Conservation (phyloP, 2,888 invertebrate genomes). For the Clostera curtula region DNA sequence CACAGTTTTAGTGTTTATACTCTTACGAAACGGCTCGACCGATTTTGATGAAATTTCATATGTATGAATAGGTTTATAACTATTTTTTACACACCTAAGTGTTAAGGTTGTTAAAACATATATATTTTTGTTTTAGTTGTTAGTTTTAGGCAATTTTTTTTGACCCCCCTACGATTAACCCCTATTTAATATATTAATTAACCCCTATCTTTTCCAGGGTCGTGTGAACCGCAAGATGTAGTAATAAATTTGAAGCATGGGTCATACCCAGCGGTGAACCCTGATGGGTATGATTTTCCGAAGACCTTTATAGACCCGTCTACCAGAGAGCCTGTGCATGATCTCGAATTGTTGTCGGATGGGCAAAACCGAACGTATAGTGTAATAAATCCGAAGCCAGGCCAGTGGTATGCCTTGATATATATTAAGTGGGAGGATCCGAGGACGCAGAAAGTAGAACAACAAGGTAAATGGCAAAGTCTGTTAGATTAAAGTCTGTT, state of each 20-base stretch:
- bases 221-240: slow-evolving; percentile 77
- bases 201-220: slow-evolving; percentile 52
- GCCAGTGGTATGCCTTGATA: slow-evolving; percentile 87
- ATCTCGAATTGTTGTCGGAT: slow-evolving; percentile 77
- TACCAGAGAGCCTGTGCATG: slow-evolving; percentile 64
- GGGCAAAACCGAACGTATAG: slow-evolving; percentile 74
- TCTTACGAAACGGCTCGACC: no score
- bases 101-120: no score
- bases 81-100: no score
- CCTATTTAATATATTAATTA: no score
- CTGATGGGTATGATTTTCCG: slow-evolving; percentile 86
- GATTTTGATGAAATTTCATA: no score
- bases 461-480: slow-evolving; percentile 76
- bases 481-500: no score
- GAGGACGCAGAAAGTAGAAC: slow-evolving; percentile 79
- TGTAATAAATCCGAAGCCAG: slow-evolving; percentile 80
- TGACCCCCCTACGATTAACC: no score
- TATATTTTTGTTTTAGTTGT: no score
- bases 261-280: slow-evolving; percentile 87
- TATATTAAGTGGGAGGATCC: slow-evolving; percentile 87
- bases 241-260: slow-evolving; percentile 85
- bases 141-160: no score
- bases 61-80: no score
- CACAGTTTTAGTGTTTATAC: no score
- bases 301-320: slow-evolving; percentile 74